Percentiles rank a stretch among this genome's conserved stretches.
Evolutionary conservation across 2,888 invertebrate species (phyloP).

Genomic region (Rhamphomyia laevipes): DNA sequence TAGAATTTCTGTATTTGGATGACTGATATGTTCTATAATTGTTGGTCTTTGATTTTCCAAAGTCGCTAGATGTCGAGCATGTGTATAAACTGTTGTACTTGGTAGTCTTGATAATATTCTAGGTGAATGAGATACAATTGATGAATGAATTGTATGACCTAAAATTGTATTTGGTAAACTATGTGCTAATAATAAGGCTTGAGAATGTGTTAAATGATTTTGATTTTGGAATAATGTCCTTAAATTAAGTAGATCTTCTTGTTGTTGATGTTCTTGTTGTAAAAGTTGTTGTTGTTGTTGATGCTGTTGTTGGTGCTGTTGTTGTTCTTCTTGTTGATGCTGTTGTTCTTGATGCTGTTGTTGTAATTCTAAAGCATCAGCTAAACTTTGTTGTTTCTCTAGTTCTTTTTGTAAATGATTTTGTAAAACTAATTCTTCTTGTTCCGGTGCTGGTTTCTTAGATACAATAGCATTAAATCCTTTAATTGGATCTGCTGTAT

Average conservation of each 20-base stretch:
- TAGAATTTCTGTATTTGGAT: conserved; percentile 24
- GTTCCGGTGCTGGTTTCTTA: conserved; percentile 11
- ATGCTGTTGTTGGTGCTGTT: conserved; percentile 21
- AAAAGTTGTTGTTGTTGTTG: conserved; percentile 26
- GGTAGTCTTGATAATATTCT: conserved; percentile 25
- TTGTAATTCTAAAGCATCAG: conserved; percentile 9
- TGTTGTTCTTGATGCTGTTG: neutral
- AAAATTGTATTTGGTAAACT: conserved; percentile 24
- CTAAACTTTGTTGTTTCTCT: conserved; percentile 23
- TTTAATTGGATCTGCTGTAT: conserved; percentile 17
- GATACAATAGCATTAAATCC: conserved; percentile 18
- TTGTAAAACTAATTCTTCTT: conserved; percentile 19
- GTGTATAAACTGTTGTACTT: conserved; percentile 14
- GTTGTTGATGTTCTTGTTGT: neutral
- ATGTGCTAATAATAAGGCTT: conserved; percentile 25
- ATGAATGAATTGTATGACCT: conserved; percentile 31
- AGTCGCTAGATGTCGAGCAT: conserved; percentile 12
- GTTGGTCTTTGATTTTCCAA: conserved; percentile 15
- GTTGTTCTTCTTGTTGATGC: conserved; percentile 17
- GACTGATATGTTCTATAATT: conserved; percentile 20
- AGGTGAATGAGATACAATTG: conserved; percentile 27
- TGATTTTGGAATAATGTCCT: conserved; percentile 28
- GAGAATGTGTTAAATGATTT: conserved; percentile 22
- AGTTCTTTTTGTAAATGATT: conserved; percentile 29
- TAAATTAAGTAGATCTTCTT: conserved; percentile 19